Evolutionary conservation across 2,888 invertebrate genomes (phyloP), one percentile per base, ranked within the genome.

Genomic region (Microchrysa polita): DNA sequence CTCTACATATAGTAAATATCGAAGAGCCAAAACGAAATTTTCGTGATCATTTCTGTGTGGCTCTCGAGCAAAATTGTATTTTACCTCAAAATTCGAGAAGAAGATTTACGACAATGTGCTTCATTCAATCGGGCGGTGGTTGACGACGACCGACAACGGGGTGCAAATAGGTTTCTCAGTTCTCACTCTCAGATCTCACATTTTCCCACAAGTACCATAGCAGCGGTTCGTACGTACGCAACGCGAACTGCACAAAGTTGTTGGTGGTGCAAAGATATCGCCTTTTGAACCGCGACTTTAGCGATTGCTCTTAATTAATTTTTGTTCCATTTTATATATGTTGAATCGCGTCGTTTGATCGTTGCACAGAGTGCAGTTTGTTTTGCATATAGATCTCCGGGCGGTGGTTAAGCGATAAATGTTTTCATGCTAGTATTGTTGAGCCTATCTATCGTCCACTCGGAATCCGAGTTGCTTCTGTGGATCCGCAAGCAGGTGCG

Each of bases 1-100:
- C 48, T 48, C 48, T n/a, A n/a, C n/a, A n/a, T n/a, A n/a, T 48
- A 48, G 48, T 48, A 48, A 48, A 48, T 12, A 48, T 48, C 48
- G 12, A n/a, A 48, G 48, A 48, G 48, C 48, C n/a, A n/a, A n/a
- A 12, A 7, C 27, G 27, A 10, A n/a, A 48, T 4, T 48, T 48
- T 48, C 48, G 10, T 48, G 16, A 48, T 48, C 2, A 34, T 34
- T 34, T 34, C 5, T 48, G 4, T n/a, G 48, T 48, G 10, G 48
- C 12, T 48, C 12, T 48, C 4, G 48, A 48, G 48, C 16, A 10
- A n/a, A 48, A n/a, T n/a, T n/a, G n/a, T n/a, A n/a, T n/a, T 48
- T 48, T 48, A n/a, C 48, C 48, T 48, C 48, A n/a, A n/a, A 10
- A n/a, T n/a, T n/a, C 48, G 48, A 12, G 48, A 2, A n/a, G 48